Base-by-base conservation (phyloP, 2,888 invertebrate genomes). In the Smittia sp. region DNA sequence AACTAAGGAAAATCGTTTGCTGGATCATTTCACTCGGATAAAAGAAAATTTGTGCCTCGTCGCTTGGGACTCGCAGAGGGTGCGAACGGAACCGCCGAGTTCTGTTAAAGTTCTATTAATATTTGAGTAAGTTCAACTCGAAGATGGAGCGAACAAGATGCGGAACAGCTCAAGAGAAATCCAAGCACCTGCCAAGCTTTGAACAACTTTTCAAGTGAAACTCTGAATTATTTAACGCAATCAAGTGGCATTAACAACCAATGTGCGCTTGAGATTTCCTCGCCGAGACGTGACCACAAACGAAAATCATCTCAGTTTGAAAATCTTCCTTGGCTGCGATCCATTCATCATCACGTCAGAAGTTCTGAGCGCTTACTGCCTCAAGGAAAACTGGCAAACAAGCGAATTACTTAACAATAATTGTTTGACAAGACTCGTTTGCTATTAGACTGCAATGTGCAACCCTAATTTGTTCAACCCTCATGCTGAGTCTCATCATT, bases 1-100 rank as follows among this genome's bases (percentile, higher is more conserved):
- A 32, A 32, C n/a, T n/a, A 38, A 58, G 62, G 13, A 62, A 72
- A 46, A 62, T 52, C 67, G 73, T 74, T 74, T 73, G 70, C 39
- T 73, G 74, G 74, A 66, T 74, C 74, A 74, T 74, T 74, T 73
- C 67, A 22, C 66, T 38, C 65, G 46, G 74, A 75, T 74, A 75
- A 65, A 74, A 74, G 68, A 65, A 65, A 63, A 62, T 58, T 58
- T 58, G 46, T 58, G 22, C 3, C 15, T 46, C 22, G 69, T 27
- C 69, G 41, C 69, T 69, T 69, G 69, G 69, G 69, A 69, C 20
- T 69, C 11, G 6, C 58, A 3, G 63, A 22, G 27, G 13, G 7
- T 27, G 24, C 20, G 58, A 20, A 58, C n/a, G 2, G 22, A 13
- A 58, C 4, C 9, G 18, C 18, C 20, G 7, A 58, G 22, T 58